Evolutionary conservation across 2,888 invertebrate species (phyloP), one percentile per base, ranked within the genome.

Genomic region (Leucoptera coffeella): DNA sequence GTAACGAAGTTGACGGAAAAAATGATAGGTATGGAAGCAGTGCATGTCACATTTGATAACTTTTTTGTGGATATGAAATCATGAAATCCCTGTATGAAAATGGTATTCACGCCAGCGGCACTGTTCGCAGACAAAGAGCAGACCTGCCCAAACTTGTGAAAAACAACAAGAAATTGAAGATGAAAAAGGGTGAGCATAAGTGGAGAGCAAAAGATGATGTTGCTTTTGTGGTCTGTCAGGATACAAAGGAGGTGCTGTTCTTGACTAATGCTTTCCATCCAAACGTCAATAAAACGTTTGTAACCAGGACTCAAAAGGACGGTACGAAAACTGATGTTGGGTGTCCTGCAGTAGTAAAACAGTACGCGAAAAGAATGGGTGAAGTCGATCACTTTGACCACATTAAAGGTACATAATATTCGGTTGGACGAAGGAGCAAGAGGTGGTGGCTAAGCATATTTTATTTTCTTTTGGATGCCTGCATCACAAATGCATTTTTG

Each of bases 221-320:
- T 17, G 38, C 37, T 23, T 39, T 40, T 30, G 17, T 28, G 7
- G 30, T 37, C 17, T 43, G 41, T 42, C 32, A 39, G 30, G 41
- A 43, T 28, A 43, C 35, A 9, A 39, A 43, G 35, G 35, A 38
- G 14, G 34, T 38, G 28, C 20, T 33, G 15, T 17, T 45, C 4
- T 22, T 43, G 22, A 38, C 34, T 10, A 43, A 30, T 30, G 39
- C 40, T 7, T 23, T 23, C 13, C 23, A 23, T 12, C 23, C 23
- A 11, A 23, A 23, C 9, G 23, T n/a, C 12, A 12, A 12, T 14
- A 14, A 23, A 23, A 23, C 23, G 8, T 9, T 9, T 10, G 14
- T 23, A 6, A 8, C 23, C 12, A 12, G 23, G 23, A 23, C 13
- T 14, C 14, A 23, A 12, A 23, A 14, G 10, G 23, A 23, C 14